Base-by-base conservation (phyloP, 2,888 invertebrate species). In the Empis stercorea region DNA sequence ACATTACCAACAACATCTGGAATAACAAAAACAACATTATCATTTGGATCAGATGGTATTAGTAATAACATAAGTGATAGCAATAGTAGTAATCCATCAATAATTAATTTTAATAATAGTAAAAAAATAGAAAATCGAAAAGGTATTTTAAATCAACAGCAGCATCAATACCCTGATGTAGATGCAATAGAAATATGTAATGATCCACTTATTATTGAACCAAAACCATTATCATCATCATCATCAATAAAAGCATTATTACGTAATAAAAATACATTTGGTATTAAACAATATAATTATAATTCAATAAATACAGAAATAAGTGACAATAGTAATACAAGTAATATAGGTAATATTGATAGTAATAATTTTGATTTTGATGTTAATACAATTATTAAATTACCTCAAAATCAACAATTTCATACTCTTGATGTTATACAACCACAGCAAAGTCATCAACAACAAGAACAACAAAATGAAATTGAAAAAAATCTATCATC, bases 11-110 rank as follows among this genome's bases (percentile, higher is more conserved):
- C 52, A 34, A 48, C 27, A 20, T 36, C 40, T 23, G 43, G 27
- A 39, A 48, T 46, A 44, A 48, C 48, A 51, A 27, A 50, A 53
- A 15, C 51, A 53, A 15, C 52, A 47, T 14, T 49, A 52, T 43
- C 46, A 48, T 42, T 46, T 50, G 39, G 48, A 48, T 36, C 49
- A 6, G 49, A 48, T 5, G 49, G 46, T 14, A 48, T 43, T 9
- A 49, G 49, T 39, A 38, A 10, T 52, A 52, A 3, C 45, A 43
- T 1, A 39, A 48, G 15, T 45, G 40, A 1, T 48, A 37, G 4
- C 48, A 47, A 3, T 48, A 34, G 14, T 41, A 49, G 2, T 44
- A 44, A 3, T 49, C 46, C 30, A 43, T 46, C 27, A 42, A 45
- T 27, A 6, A 27, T 27, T 27, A 27, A 27, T 27, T 7, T 27